These are phyloP conservation scores for Teinopalpus imperialis DNA, from an alignment of 2,888 invertebrate genomes.

Conservation along the genomic window DNA sequence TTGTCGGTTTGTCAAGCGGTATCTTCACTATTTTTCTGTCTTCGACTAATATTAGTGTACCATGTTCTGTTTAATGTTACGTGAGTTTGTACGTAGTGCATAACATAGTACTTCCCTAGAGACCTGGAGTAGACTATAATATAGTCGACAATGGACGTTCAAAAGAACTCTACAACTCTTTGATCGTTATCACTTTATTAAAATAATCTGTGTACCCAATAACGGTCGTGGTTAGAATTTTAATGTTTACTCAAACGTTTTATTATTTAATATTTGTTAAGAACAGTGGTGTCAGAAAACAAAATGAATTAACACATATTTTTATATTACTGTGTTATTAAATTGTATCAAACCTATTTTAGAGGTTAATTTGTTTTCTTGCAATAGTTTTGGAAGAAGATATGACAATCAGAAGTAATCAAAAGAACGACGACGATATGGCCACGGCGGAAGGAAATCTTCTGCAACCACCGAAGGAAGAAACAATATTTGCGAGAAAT, in stretches of 20 bases:
- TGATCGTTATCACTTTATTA: too few species aligned
- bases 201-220: constrained; percentile 12
- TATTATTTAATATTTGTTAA: not conserved
- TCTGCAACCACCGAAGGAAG: constrained; percentile 68
- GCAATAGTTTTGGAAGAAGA: not conserved
- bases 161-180: too few species aligned
- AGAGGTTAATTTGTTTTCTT: constrained; percentile 20
- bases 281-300: not conserved
- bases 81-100: too few species aligned
- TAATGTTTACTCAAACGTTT: constrained; percentile 11
- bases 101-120: too few species aligned
- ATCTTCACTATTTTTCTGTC: too few species aligned
- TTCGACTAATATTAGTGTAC: too few species aligned
- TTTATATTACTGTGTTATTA: constrained; percentile 1
- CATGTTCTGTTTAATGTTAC: too few species aligned
- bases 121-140: too few species aligned
- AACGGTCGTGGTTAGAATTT: constrained; percentile 21
- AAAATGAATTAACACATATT: constrained; percentile 16
- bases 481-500: constrained; percentile 54
- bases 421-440: constrained; percentile 56
- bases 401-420: constrained; percentile 35
- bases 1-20: too few species aligned
- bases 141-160: too few species aligned
- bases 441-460: constrained; percentile 68
- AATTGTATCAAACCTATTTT: not conserved